Evolutionary conservation across 2,113 vertebrate genomes (phyloP).

Genomic region (Edolisoma coerulescens): DNA sequence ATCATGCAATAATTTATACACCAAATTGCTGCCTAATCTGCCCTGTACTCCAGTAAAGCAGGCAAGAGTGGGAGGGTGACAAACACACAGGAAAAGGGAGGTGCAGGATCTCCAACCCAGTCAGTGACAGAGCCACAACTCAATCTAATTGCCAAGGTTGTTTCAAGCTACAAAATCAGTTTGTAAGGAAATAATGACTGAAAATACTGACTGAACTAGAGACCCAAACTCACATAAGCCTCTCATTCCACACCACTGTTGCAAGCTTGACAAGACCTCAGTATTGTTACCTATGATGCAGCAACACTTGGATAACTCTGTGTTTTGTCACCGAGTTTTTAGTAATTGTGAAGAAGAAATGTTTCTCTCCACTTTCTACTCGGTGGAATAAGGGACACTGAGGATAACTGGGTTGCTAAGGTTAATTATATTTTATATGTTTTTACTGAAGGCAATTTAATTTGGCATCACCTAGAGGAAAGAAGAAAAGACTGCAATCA

Average conservation of each 20-base stretch:
- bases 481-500: neutral
- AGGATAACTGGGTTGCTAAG: neutral
- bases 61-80: neutral
- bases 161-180: neutral
- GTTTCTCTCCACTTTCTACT: neutral
- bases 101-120: neutral
- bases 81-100: neutral
- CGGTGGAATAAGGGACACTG: neutral
- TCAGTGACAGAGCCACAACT: neutral
- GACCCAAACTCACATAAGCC: neutral
- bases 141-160: neutral
- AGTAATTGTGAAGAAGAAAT: neutral
- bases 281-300: neutral
- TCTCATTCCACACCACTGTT: neutral
- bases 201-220: neutral
- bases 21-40: neutral
- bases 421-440: constrained; percentile 3
- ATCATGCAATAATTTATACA: neutral
- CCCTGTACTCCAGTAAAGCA: neutral
- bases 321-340: neutral
- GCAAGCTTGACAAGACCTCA: neutral
- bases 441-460: constrained; percentile 21
- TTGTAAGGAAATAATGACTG: neutral
- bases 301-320: neutral
- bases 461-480: neutral